Conservation (phyloP, 2,888 invertebrate species). For the Macaria notata region DNA sequence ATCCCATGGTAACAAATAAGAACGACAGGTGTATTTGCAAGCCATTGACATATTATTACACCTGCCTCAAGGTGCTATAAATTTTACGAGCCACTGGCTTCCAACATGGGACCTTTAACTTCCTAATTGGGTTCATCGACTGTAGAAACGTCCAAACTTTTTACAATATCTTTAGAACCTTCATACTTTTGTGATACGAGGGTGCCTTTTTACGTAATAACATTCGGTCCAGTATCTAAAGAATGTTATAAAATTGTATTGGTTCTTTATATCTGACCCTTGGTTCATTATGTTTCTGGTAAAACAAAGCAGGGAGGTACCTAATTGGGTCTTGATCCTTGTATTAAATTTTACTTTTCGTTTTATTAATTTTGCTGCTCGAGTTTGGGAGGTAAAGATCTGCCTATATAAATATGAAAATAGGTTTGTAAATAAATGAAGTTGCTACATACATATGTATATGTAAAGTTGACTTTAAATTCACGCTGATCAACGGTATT, state of each 20-base stretch:
- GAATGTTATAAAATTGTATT: slow-evolving; percentile 21
- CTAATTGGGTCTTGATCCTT: background rate
- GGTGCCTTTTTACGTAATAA: slow-evolving; percentile 17
- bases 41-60: slow-evolving; percentile 16
- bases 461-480: too few relatives aligned
- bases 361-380: too few relatives aligned
- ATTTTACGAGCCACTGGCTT: slow-evolving; percentile 44
- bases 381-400: too few relatives aligned
- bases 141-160: slow-evolving; percentile 43
- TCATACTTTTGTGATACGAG: slow-evolving; percentile 30
- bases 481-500: too few relatives aligned
- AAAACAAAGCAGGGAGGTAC: slow-evolving; percentile 3
- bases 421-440: too few relatives aligned
- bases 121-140: slow-evolving; percentile 56
- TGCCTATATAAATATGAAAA: too few relatives aligned
- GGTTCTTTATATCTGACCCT: slow-evolving; percentile 5
- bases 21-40: slow-evolving; percentile 7
- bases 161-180: slow-evolving; percentile 39
- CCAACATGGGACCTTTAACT: slow-evolving; percentile 42
- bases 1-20: too few relatives aligned
- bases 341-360: background rate
- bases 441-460: too few relatives aligned
- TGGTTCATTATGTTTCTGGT: slow-evolving; percentile 2
- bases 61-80: slow-evolving; percentile 17
- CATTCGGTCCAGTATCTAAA: slow-evolving; percentile 14